Percentiles rank a stretch among this genome's conserved stretches.
Conservation (phyloP, 2,113 vertebrate genomes). For the Dromaius novaehollandiae region DNA sequence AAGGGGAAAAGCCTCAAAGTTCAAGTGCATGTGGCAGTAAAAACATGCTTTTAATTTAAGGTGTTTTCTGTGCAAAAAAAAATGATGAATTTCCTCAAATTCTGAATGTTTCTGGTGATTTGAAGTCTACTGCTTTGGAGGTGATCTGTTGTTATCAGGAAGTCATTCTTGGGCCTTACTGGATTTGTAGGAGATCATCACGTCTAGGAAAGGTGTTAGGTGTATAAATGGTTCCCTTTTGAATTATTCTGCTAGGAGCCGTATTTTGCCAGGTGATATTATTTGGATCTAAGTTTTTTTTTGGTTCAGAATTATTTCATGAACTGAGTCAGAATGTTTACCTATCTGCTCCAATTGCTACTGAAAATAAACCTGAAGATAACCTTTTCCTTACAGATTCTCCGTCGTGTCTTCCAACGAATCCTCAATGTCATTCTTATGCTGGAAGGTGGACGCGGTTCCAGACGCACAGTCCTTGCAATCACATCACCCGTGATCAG, state of each 20-base stretch:
- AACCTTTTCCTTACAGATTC: constrained; percentile 63
- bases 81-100: neutral
- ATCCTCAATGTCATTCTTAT: constrained; percentile 88
- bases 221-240: neutral
- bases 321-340: neutral
- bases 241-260: neutral
- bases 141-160: neutral
- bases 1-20: neutral
- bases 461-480: constrained; percentile 53
- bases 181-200: neutral
- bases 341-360: neutral
- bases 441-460: constrained; percentile 69
- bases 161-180: neutral
- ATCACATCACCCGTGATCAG: constrained; percentile 68
- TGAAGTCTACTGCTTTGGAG: neutral
- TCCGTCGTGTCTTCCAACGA: constrained; percentile 80
- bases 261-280: neutral
- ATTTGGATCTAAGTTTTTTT: neutral
- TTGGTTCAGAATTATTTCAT: neutral
- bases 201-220: neutral
- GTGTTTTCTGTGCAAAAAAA: neutral
- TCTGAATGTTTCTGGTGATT: neutral
- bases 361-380: neutral
- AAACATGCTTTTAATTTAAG: neutral
- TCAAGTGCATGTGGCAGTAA: accelerated